These are phyloP conservation scores for Leptocoma aspasia DNA, from an alignment of 2,113 vertebrate genomes.

Conservation along the genomic window DNA sequence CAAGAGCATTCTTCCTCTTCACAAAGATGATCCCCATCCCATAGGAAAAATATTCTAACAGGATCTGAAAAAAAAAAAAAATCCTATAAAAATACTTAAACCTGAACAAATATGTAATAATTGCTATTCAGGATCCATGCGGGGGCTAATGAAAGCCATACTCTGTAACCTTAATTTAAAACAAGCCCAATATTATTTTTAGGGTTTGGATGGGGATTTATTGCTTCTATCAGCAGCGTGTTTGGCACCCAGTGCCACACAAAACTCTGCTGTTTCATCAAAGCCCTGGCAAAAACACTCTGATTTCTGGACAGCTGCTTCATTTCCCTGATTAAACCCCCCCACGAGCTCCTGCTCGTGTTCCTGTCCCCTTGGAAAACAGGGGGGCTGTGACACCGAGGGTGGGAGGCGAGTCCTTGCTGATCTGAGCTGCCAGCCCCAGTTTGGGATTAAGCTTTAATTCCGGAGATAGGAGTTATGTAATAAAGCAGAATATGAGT, in stretches of 20 bases:
- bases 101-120: slow-evolving; percentile 64
- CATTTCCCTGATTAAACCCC: slow-evolving; percentile 16
- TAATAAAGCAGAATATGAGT: background rate
- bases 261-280: slow-evolving; percentile 33
- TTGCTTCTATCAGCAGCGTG: slow-evolving; percentile 55
- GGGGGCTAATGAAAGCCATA: slow-evolving; percentile 56
- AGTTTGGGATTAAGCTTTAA: slow-evolving; percentile 50
- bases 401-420: background rate
- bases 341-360: background rate
- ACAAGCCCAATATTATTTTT: slow-evolving; percentile 64
- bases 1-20: slow-evolving; percentile 53
- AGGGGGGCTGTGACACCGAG: background rate
- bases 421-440: background rate
- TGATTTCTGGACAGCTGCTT: slow-evolving; percentile 47
- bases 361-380: background rate
- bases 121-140: slow-evolving; percentile 53
- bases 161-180: slow-evolving; percentile 35
- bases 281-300: slow-evolving; percentile 9
- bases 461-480: slow-evolving; percentile 8
- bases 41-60: slow-evolving; percentile 44
- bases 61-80: background rate
- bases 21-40: slow-evolving; percentile 56
- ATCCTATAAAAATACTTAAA: slow-evolving; percentile 64
- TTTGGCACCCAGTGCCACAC: slow-evolving; percentile 26
- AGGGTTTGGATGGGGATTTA: slow-evolving; percentile 52